These are phyloP conservation scores for Pristionchus japonicus DNA, from an alignment of 2,888 invertebrate genomes.

Conservation along the genomic window DNA sequence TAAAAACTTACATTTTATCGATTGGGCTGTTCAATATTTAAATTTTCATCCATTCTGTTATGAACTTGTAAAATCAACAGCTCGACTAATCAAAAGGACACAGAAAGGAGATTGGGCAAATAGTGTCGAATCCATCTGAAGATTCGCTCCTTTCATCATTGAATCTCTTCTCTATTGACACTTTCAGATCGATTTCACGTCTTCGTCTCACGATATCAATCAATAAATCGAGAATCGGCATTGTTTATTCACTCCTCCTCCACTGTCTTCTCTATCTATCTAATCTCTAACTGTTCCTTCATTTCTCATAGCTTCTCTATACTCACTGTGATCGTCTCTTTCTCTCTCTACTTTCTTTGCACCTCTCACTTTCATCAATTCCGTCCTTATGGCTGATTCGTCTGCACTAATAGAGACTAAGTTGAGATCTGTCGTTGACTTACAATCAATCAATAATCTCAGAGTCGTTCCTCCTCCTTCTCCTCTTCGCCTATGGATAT, in stretches of 20 bases:
- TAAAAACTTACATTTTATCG: constrained; percentile 12
- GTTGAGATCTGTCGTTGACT: not conserved
- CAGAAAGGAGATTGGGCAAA: not conserved
- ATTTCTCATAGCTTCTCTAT: constrained; percentile 9
- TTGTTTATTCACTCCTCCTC: not conserved
- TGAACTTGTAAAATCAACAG: no score
- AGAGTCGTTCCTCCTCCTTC: not conserved
- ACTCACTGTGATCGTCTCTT: not conserved
- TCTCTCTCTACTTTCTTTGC: not conserved
- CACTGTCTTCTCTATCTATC: not conserved
- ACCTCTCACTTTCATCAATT: not conserved
- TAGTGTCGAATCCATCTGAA: not conserved
- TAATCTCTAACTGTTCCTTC: not conserved
- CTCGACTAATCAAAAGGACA: not conserved
- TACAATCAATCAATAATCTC: not conserved
- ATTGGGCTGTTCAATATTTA: not conserved
- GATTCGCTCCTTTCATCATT: not conserved
- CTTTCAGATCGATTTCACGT: not conserved
- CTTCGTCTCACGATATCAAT: not conserved
- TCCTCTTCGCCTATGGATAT: not conserved
- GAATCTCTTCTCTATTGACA: constrained; percentile 3
- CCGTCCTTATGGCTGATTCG: not conserved
- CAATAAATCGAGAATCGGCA: not conserved
- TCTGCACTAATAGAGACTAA: not conserved
- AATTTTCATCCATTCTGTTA: not conserved